These are phyloP conservation scores for Cephalotes varians DNA, from an alignment of 2,888 invertebrate species.

Conservation along the genomic window DNA sequence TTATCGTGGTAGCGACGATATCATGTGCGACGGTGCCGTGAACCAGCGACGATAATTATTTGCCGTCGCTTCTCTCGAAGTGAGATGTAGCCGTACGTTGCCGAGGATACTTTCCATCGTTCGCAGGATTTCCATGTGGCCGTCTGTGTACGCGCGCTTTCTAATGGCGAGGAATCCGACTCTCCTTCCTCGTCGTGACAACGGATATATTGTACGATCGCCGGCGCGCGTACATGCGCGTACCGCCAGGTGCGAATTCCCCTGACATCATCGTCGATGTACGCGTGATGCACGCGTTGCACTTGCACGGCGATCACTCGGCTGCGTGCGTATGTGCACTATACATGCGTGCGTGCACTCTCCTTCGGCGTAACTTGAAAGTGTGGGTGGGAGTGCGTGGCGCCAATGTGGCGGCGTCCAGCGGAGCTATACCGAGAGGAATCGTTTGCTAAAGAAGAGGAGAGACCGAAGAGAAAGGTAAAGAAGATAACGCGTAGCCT, in stretches of 20 bases:
- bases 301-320: slow-evolving; percentile 64
- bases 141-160: slow-evolving; percentile 53
- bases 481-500: slow-evolving; percentile 59
- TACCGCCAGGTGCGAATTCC: slow-evolving; percentile 81
- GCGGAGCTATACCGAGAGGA: slow-evolving; percentile 73
- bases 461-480: slow-evolving; percentile 59
- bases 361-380: slow-evolving; percentile 53
- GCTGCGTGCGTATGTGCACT: slow-evolving; percentile 29
- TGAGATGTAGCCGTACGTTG: slow-evolving; percentile 66
- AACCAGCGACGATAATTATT: slow-evolving; percentile 73
- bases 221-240: slow-evolving; percentile 60
- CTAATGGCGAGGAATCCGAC: slow-evolving; percentile 68
- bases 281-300: slow-evolving; percentile 68
- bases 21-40: slow-evolving; percentile 55
- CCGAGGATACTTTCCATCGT: slow-evolving; percentile 65
- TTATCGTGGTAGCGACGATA: slow-evolving; percentile 63
- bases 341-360: slow-evolving; percentile 55
- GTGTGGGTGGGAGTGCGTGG: slow-evolving; percentile 81
- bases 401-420: slow-evolving; percentile 83
- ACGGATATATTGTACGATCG: slow-evolving; percentile 55
- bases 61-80: slow-evolving; percentile 58
- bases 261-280: slow-evolving; percentile 78
- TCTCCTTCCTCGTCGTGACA: slow-evolving; percentile 53
- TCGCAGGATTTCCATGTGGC: slow-evolving; percentile 65
- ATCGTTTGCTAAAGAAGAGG: slow-evolving; percentile 59